These are phyloP conservation scores for Cliona cf. orientalis DNA, from an alignment of 37 sponge, comb jelly and placozoan species.

Conservation along the genomic window DNA sequence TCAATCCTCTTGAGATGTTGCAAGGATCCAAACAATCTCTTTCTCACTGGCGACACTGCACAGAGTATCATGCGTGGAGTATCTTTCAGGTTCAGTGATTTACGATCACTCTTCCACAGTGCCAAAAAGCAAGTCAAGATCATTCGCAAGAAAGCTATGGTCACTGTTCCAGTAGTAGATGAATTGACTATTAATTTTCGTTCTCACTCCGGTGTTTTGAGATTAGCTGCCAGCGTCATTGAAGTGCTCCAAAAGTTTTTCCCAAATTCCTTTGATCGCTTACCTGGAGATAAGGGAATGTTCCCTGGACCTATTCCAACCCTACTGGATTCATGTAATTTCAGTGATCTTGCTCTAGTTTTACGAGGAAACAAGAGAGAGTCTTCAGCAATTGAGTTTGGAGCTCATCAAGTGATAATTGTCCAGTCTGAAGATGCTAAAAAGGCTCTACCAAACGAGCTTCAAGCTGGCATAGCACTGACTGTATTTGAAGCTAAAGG, in stretches of 20 bases:
- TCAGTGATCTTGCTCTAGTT: constrained; percentile 59
- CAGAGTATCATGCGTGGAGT: constrained; percentile 90
- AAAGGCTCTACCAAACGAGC: constrained; percentile 47
- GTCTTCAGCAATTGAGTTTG: constrained; percentile 78
- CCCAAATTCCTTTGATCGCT: constrained; percentile 64
- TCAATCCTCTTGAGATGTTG: constrained; percentile 53
- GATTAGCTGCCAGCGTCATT: constrained; percentile 71
- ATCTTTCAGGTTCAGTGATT: constrained; percentile 76
- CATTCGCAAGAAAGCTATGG: background rate
- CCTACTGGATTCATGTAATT: constrained; percentile 32
- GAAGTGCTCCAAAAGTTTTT: constrained; percentile 65
- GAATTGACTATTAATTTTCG: constrained; percentile 69
- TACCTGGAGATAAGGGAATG: constrained; percentile 50
- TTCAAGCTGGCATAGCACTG: constrained; percentile 66
- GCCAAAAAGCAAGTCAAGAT: background rate
- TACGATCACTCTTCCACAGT: constrained; percentile 61
- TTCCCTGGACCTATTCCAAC: constrained; percentile 73
- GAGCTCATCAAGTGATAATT: constrained; percentile 85
- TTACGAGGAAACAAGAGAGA: constrained; percentile 56
- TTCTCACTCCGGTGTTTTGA: constrained; percentile 78
- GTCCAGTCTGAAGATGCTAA: constrained; percentile 76
- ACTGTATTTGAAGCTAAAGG: constrained; percentile 90
- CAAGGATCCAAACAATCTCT: constrained; percentile 65
- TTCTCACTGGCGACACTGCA: constrained; percentile 85
- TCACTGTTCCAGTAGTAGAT: constrained; percentile 56